Conservation (phyloP, 1,140 invertebrate genomes). For the Reticulitermes speratus region DNA sequence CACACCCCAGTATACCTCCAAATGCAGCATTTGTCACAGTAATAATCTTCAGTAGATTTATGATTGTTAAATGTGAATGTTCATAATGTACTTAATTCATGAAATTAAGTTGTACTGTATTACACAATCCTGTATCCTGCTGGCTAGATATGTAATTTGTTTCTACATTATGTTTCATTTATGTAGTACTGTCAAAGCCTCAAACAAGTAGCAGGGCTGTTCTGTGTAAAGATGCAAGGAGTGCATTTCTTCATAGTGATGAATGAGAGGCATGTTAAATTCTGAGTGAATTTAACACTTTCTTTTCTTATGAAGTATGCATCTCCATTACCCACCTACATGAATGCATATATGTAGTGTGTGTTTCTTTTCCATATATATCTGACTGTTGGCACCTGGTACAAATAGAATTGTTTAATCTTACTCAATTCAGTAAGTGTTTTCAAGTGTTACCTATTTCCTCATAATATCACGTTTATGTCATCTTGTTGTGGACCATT, state of each 20-base stretch:
- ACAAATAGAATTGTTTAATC: not conserved
- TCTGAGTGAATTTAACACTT: not conserved
- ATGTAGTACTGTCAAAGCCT: not conserved
- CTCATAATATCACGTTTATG: not conserved
- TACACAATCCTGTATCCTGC: not conserved
- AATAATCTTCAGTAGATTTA: not conserved
- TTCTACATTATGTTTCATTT: not conserved
- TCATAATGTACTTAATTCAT: not conserved
- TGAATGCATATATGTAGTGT: not conserved
- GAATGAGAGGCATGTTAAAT: not conserved
- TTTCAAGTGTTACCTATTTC: not conserved
- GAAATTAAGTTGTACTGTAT: not conserved
- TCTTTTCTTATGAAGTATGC: not conserved
- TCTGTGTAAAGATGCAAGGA: not conserved
- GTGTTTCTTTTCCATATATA: not conserved
- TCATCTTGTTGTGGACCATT: not conserved
- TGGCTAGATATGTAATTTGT: not conserved
- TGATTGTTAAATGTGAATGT: slow-evolving; percentile 17
- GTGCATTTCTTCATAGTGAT: not conserved
- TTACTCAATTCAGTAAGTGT: not conserved
- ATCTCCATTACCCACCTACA: not conserved
- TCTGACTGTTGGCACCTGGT: slow-evolving; percentile 14
- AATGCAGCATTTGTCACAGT: not conserved
- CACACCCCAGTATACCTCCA: not conserved
- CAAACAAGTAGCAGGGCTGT: not conserved